Evolutionary conservation across 2,888 invertebrate species (phyloP), one percentile per base, ranked within the genome.

Genomic region (Hartigia nigra): DNA sequence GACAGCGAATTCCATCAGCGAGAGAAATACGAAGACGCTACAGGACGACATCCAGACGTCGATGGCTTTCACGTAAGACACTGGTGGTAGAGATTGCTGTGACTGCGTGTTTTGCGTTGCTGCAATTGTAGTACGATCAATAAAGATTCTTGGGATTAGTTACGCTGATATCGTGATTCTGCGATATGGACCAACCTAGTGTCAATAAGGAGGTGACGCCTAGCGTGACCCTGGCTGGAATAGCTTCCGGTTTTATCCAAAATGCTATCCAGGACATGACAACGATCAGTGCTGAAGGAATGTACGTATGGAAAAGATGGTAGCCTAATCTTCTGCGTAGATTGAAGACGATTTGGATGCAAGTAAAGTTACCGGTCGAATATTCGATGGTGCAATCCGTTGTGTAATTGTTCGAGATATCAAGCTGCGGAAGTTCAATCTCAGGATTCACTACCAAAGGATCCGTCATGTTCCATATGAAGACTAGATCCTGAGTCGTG

Each of bases 251-350:
- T 88, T 97, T 97, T 87, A 98, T 97, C 98, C 98, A 98, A 92
- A 98, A 98, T 0, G 98, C 97, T 85, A 98, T 97, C 98, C 98
- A 98, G 81, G 97, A 97, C 97, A 98, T 97, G 79, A 98, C 97
- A 74, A 98, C 98, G 89, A 98, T 98, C 84, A 98, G 93, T 0
- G 97, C 97, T 1, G 97, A 97, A 0, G 97, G 97, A 86, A 97
- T 97, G 91, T 98, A 98, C 0, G 97, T 97, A 92, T 98, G 97
- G 91, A 98, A 97, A 77, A 98, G 93, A 90, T 97, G 97, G 92
- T 97, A 98, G 31, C 97, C 97, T 32, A 98, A 93, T 1, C 97
- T 94, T 5, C 98, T 93, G 74, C 95, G 94, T 79, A 98, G 92
- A 91, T 96, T 97, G 92, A 98, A 97, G 76, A 97, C 96, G 69